Percentiles rank a stretch among this genome's conserved stretches.
These are phyloP conservation scores for Rallus limicola DNA, from an alignment of 2,113 vertebrate species.

Conservation along the genomic window DNA sequence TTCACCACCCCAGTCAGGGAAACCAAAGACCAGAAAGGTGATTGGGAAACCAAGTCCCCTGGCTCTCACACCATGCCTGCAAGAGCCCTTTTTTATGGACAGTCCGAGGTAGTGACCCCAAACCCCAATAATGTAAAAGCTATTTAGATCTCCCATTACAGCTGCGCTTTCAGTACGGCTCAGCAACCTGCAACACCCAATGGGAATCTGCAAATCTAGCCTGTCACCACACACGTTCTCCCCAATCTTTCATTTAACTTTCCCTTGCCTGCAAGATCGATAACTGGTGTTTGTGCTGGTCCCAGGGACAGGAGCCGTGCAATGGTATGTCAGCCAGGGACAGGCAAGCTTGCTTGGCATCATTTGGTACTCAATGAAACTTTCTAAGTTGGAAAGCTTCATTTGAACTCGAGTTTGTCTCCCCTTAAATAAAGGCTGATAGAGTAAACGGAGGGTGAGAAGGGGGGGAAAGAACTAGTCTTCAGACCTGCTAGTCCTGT, in stretches of 20 bases:
- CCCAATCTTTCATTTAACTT: slow-evolving; percentile 18
- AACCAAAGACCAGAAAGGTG: neutral
- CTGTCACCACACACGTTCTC: neutral
- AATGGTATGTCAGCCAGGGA: neutral
- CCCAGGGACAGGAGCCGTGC: neutral
- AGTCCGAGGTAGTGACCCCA: slow-evolving; percentile 5
- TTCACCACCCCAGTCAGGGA: neutral
- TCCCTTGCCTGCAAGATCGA: neutral
- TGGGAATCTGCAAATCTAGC: neutral
- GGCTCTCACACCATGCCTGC: neutral
- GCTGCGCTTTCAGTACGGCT: neutral
- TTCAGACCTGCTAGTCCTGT: slow-evolving; percentile 18
- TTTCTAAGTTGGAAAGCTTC: slow-evolving; percentile 29
- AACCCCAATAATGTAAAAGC: neutral
- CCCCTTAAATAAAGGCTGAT: slow-evolving; percentile 21
- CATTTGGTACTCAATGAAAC: slow-evolving; percentile 66
- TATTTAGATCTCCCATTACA: neutral
- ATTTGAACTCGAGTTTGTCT: slow-evolving; percentile 31
- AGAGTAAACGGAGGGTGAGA: slow-evolving; percentile 15
- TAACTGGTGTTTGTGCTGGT: neutral
- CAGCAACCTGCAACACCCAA: neutral
- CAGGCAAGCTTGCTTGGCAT: slow-evolving; percentile 12
- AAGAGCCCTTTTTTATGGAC: neutral
- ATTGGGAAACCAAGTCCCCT: neutral
- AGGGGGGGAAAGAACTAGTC: neutral